Evolutionary conservation across 2,113 vertebrate species (phyloP), one percentile per base, ranked within the genome.

Genomic region (Eptatretus burgeri): DNA sequence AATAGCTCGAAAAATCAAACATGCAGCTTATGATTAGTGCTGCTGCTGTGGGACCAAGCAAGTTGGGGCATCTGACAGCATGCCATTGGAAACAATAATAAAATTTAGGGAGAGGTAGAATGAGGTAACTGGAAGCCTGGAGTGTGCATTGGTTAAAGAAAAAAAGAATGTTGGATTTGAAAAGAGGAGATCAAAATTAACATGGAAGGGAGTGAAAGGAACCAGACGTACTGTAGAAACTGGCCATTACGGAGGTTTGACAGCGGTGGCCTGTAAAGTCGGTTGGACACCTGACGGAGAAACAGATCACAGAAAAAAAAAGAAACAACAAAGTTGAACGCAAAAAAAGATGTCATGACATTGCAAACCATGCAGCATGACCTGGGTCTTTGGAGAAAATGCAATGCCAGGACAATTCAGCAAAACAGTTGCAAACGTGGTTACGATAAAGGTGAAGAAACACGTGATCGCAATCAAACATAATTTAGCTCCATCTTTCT

Each of bases 161-260:
- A 74, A 74, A 67, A 63, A 75, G 68, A 70, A 68, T 75, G 65
- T 74, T 76, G 75, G 73, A 78, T 76, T 74, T 74, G 74, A 66
- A 51, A 74, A 75, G 71, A 69, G 70, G 72, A 71, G 75, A 73
- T 68, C 67, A 67, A 68, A 71, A 69, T 72, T 68, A 70, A 66
- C 70, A 67, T 77, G 75, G 79, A 74, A 75, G 79, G 78, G 78
- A 81, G 80, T 82, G 83, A 70, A 75, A 78, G 73, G 77, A 82
- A 84, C 78, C 82, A 81, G 82, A 95, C 89, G 91, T 95, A 95
- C 89, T 88, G 89, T 89, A 95, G 82, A 94, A 93, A 89, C 86
- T 85, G 86, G 85, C 87, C 86, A 95, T 93, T 84, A 91, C 87
- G 87, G 86, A 95, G 84, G 86, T 86, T 83, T 95, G 87, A 88